Conservation (phyloP, 2,888 invertebrate species). For the Lochmaea crataegi region DNA sequence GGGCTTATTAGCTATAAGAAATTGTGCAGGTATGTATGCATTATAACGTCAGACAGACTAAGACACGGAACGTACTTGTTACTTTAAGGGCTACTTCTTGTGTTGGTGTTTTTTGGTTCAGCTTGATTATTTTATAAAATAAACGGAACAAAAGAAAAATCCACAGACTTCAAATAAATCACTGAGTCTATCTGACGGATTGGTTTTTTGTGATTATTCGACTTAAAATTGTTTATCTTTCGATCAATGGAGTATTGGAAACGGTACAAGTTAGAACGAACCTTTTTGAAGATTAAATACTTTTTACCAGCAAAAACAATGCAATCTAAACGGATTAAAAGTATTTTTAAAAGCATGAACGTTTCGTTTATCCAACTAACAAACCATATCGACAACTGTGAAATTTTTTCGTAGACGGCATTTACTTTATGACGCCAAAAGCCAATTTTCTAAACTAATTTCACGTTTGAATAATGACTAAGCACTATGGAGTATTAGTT, state of each 20-base stretch:
- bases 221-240: conserved; percentile 13
- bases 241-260: conserved; percentile 11
- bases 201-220: conserved; percentile 4
- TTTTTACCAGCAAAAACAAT: conserved; percentile 40
- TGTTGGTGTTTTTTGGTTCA: too few species aligned
- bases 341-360: conserved; percentile 44
- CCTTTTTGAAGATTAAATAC: conserved; percentile 17
- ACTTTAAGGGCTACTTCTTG: too few species aligned
- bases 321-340: conserved; percentile 44
- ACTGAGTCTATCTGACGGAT: neutral
- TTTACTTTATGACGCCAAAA: conserved; percentile 54
- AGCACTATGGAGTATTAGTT: conserved; percentile 49
- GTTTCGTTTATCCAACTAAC: conserved; percentile 53
- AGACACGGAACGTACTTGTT: neutral
- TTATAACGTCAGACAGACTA: neutral
- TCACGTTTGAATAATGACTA: conserved; percentile 55
- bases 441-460: conserved; percentile 54
- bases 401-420: conserved; percentile 55
- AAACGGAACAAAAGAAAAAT: neutral
- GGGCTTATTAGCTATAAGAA: neutral
- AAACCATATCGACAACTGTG: conserved; percentile 54
- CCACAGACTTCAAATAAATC: neutral
- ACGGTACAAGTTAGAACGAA: conserved; percentile 11
- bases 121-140: too few species aligned
- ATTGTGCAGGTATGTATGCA: neutral